phyloP scores from a whole-genome alignment of 2,797 vertebrate species.

The Aldrovandia affinis region DNA sequence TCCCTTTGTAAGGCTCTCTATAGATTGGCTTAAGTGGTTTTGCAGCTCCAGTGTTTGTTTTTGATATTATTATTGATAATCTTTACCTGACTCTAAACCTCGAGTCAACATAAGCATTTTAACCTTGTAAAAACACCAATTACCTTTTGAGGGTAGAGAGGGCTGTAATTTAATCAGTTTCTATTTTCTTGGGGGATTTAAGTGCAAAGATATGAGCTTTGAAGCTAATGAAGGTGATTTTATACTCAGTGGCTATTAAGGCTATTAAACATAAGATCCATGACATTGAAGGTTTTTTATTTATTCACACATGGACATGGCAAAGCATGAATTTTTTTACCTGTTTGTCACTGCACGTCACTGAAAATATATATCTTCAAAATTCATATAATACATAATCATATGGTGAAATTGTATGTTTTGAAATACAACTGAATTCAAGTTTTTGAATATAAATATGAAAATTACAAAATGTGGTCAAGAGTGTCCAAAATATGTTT shows the following conservation, averaged over 20 bases:
- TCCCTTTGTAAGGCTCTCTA: constrained; percentile 28
- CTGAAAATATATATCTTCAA: not conserved
- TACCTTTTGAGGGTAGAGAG: constrained; percentile 54
- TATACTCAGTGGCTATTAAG: not conserved
- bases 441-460: not conserved
- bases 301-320: constrained; percentile 13
- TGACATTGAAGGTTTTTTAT: constrained; percentile 31
- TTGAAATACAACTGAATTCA: too few relatives aligned
- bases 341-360: not conserved
- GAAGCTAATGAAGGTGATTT: constrained; percentile 30
- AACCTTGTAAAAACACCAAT: constrained; percentile 58
- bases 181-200: constrained; percentile 47
- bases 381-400: too few relatives aligned
- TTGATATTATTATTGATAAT: constrained; percentile 71
- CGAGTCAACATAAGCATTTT: constrained; percentile 61
- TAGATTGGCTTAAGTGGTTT: constrained; percentile 58
- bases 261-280: constrained; percentile 8
- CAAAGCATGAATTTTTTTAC: not conserved
- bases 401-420: not conserved
- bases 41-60: constrained; percentile 69
- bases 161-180: constrained; percentile 50
- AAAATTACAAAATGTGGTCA: not conserved
- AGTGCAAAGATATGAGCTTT: constrained; percentile 38
- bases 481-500: not conserved
- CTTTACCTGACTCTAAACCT: constrained; percentile 57